Base-by-base conservation (phyloP, 2,888 invertebrate species). In the Girardia tigrina region DNA sequence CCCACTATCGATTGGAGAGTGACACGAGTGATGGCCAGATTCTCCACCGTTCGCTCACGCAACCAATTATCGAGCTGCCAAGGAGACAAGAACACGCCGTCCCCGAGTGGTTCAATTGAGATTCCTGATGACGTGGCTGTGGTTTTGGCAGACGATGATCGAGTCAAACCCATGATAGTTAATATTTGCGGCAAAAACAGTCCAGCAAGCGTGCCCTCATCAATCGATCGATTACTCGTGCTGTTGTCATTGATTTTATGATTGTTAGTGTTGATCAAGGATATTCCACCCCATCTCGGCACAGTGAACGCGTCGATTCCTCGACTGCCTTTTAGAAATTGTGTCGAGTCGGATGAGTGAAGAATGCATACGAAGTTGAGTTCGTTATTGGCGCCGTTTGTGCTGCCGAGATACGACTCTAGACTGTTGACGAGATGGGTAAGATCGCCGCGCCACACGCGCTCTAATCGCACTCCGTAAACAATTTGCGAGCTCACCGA, bases 31-130 rank as follows among this genome's bases (percentile, higher is more conserved):
- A 81, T 89, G 0, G 88, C 88, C 75, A 90, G 85, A 80, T 90
- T 90, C 80, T 90, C 90, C 56, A 90, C 83, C 26, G 89, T 88
- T 77, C 89, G 86, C 77, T 89, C 86, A 72, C 90, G 86, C 75
- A 90, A 85, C 81, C 90, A 87, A 0, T 86, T 85, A 82, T 90
- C 90, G 73, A 90, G 29, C 79, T 86, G 85, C 85, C 83, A 77
- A 1, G 20, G 26, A 20, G 75, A 75, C 26, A 75, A 16, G n/a
- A n/a, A n/a, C n/a, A n/a, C n/a, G n/a, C n/a, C n/a, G n/a, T n/a
- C n/a, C n/a, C n/a, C n/a, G n/a, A n/a, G n/a, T n/a, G n/a, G n/a
- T n/a, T n/a, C n/a, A n/a, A n/a, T n/a, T 36, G 36, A 12, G 36
- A 36, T n/a, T n/a, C n/a, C n/a, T n/a, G n/a, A n/a, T n/a, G n/a